Conservation (phyloP, 2,113 vertebrate genomes). For the Ailurus styani region DNA sequence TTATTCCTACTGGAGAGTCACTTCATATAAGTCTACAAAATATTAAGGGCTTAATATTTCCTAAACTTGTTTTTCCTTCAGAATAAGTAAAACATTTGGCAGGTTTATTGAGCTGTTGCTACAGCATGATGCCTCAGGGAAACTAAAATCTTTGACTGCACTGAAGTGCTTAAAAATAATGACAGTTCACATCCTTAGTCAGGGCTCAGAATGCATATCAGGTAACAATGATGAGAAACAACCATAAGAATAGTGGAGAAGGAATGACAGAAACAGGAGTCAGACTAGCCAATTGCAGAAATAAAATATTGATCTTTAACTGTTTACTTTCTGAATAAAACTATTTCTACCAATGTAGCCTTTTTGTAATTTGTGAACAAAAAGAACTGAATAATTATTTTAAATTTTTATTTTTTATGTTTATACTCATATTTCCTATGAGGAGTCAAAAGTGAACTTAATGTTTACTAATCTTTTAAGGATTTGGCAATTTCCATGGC, state of each 20-base stretch:
- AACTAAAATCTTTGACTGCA: constrained; percentile 48
- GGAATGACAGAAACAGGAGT: background rate
- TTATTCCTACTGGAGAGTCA: constrained; percentile 48
- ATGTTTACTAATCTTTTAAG: background rate
- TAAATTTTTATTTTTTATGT: background rate
- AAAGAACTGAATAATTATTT: background rate
- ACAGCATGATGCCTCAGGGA: background rate
- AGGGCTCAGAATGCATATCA: background rate
- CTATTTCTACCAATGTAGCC: background rate
- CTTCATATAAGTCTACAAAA: constrained; percentile 40
- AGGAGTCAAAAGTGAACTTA: background rate
- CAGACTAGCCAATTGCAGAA: background rate
- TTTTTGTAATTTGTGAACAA: background rate
- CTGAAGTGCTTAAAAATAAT: constrained; percentile 64
- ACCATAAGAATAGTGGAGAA: background rate
- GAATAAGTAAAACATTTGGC: constrained; percentile 63
- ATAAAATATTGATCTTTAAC: background rate
- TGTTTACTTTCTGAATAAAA: constrained; percentile 19
- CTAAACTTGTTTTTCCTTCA: constrained; percentile 53
- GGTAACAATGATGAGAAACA: constrained; percentile 46
- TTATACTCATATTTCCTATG: background rate
- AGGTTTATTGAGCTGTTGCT: constrained; percentile 61
- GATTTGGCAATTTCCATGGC: background rate
- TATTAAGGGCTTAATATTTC: constrained; percentile 60
- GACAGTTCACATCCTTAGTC: constrained; percentile 26